Evolutionary conservation across 2,797 vertebrate genomes (phyloP).

Genomic region (Florisuga fusca): DNA sequence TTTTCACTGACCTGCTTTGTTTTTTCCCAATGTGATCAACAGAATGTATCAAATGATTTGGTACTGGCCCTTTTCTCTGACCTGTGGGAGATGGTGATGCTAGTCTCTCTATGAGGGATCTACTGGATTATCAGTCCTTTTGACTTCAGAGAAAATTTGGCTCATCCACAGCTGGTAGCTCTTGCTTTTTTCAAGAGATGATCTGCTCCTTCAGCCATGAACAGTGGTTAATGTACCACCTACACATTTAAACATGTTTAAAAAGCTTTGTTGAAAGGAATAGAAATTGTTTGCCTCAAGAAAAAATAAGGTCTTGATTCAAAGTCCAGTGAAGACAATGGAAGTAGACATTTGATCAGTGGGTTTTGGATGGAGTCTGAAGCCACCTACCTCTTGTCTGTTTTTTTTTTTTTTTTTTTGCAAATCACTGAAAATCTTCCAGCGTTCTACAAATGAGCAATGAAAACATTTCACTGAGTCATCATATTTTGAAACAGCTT

Average conservation of each 20-base stretch:
- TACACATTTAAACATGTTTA: not conserved
- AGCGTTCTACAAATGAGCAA: not conserved
- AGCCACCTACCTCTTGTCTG: not conserved
- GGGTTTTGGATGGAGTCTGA: not conserved
- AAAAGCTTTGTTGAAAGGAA: not conserved
- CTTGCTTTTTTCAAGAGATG: not conserved
- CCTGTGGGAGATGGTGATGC: accelerated
- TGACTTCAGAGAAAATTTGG: not conserved
- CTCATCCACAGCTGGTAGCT: not conserved
- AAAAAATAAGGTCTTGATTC: not conserved
- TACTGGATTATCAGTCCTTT: not conserved
- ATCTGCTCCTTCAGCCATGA: not conserved
- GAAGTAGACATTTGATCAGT: not conserved
- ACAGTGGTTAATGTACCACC: not conserved
- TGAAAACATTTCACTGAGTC: conserved; percentile 32
- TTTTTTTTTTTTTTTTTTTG: not conserved
- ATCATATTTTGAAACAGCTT: conserved; percentile 21
- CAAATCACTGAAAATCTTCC: conserved; percentile 20
- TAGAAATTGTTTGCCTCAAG: not conserved
- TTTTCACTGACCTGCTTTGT: not conserved
- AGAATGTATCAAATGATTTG: not conserved
- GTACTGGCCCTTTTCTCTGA: not conserved
- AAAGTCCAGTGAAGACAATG: not conserved
- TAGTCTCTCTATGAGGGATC: not conserved
- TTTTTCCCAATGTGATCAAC: not conserved